A percentile compares a stretch with the other conserved stretches of the same genome.
Conservation (phyloP, 1,140 invertebrate species). For the Batillaria attramentaria region DNA sequence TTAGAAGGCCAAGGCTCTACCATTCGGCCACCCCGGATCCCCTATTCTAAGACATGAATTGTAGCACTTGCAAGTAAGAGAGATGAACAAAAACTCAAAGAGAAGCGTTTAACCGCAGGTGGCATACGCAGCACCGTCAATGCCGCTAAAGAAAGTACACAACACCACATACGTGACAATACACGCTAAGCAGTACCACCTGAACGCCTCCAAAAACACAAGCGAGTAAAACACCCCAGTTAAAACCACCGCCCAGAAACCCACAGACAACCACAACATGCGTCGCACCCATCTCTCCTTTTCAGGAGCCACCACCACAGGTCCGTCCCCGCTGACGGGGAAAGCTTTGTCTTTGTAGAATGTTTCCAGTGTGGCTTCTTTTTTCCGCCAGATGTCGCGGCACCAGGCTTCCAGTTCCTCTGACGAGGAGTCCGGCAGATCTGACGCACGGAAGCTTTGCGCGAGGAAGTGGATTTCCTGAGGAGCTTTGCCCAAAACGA, state of each 20-base stretch:
- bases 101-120: too few species aligned
- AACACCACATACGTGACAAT: slow-evolving; percentile 36
- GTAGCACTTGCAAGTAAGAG: too few species aligned
- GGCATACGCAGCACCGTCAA: too few species aligned
- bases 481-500: not conserved
- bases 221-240: slow-evolving; percentile 35
- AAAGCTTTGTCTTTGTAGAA: slow-evolving; percentile 55
- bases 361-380: slow-evolving; percentile 55
- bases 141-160: too few species aligned
- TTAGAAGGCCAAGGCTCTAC: too few species aligned
- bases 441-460: slow-evolving; percentile 3
- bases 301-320: not conserved
- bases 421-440: slow-evolving; percentile 41
- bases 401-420: slow-evolving; percentile 58
- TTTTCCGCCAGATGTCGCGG: slow-evolving; percentile 54
- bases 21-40: too few species aligned
- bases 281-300: slow-evolving; percentile 8
- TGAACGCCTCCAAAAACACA: slow-evolving; percentile 32
- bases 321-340: slow-evolving; percentile 10
- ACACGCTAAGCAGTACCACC: slow-evolving; percentile 37
- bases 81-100: too few species aligned
- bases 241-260: slow-evolving; percentile 43
- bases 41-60: too few species aligned
- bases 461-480: not conserved
- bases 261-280: slow-evolving; percentile 27